Evolutionary conservation across 2,113 vertebrate genomes (phyloP).

Genomic region (Myiozetetes cayanensis): DNA sequence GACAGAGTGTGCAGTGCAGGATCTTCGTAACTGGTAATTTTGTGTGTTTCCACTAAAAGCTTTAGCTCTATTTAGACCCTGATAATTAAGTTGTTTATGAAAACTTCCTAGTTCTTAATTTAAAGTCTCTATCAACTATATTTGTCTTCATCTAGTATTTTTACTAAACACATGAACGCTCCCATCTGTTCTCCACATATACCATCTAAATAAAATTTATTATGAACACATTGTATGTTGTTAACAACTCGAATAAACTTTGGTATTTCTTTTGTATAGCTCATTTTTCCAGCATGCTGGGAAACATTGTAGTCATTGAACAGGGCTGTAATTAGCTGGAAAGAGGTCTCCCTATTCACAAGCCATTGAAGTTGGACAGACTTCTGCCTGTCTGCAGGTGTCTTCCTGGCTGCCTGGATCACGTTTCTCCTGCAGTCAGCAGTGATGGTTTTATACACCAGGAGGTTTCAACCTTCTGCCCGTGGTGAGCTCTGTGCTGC

Average conservation of each 20-base stretch:
- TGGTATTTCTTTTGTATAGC: background rate
- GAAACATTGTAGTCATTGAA: background rate
- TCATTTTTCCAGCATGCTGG: background rate
- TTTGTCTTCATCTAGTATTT: constrained; percentile 44
- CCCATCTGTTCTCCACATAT: constrained; percentile 12
- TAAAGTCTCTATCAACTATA: constrained; percentile 20
- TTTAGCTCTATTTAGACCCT: background rate
- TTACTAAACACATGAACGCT: background rate
- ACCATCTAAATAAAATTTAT: constrained; percentile 20
- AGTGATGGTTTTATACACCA: background rate
- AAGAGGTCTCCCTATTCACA: background rate
- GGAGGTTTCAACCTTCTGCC: background rate
- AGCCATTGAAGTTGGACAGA: background rate
- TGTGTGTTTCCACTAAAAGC: background rate
- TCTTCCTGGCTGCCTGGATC: background rate
- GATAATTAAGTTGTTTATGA: constrained; percentile 19
- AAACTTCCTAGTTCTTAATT: constrained; percentile 23
- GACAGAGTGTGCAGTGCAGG: background rate
- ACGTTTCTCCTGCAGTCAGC: background rate
- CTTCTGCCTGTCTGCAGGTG: background rate
- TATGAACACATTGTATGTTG: background rate
- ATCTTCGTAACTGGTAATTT: background rate
- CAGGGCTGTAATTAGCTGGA: background rate
- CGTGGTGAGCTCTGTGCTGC: background rate
- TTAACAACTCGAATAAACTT: background rate